These are phyloP conservation scores for Xiphydria camelus DNA, from an alignment of 2,888 invertebrate genomes.

Conservation along the genomic window DNA sequence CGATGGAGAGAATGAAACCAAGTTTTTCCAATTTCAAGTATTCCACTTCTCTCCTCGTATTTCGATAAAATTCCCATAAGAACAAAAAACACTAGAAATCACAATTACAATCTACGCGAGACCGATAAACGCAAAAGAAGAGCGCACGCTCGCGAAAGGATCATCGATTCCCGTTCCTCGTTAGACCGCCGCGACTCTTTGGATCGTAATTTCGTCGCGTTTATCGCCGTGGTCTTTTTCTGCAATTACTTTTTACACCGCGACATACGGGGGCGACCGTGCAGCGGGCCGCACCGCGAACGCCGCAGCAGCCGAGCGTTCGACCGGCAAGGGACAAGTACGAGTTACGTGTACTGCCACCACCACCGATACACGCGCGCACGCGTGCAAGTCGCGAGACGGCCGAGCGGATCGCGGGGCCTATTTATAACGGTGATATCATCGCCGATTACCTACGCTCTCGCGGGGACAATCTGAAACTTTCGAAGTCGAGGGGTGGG, in stretches of 20 bases:
- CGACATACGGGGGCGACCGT: too few species aligned
- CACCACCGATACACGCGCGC: conserved; percentile 26
- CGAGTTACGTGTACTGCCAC: too few species aligned
- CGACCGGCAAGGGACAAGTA: conserved; percentile 17
- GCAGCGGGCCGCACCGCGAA: conserved; percentile 19
- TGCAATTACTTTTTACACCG: conserved; percentile 47
- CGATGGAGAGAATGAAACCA: too few species aligned
- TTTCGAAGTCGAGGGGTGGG: background rate
- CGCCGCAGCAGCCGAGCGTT: conserved; percentile 6
- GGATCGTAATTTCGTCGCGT: conserved; percentile 49
- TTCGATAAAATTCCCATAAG: too few species aligned
- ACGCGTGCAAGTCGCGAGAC: conserved; percentile 29
- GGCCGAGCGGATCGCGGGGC: too few species aligned
- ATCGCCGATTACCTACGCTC: conserved; percentile 56
- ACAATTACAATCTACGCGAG: too few species aligned
- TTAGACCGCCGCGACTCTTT: conserved; percentile 39
- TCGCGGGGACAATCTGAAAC: conserved; percentile 47
- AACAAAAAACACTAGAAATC: too few species aligned
- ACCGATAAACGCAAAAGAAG: too few species aligned
- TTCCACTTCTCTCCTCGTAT: too few species aligned
- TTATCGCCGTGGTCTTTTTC: conserved; percentile 42
- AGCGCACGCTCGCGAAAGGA: too few species aligned
- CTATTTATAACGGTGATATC: conserved; percentile 57
- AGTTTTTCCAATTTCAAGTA: too few species aligned
- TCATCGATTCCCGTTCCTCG: too few species aligned